Conservation (phyloP, 2,888 invertebrate species). For the Archips crataeganus region DNA sequence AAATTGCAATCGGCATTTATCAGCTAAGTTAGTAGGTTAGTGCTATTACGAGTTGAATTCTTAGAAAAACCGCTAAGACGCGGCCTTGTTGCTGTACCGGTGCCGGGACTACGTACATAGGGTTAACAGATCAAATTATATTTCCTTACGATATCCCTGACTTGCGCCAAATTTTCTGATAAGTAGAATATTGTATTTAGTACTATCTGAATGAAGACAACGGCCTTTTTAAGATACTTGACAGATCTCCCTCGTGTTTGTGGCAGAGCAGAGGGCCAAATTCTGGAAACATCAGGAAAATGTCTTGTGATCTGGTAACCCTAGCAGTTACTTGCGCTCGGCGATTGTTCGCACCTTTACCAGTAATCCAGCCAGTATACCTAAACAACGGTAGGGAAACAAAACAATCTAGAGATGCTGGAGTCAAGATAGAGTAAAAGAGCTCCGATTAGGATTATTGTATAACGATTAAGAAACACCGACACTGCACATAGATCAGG, state of each 20-base stretch:
- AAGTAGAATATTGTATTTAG: not conserved
- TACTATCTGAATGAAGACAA: not conserved
- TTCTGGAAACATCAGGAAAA: no score
- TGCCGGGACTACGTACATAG: constrained; percentile 40
- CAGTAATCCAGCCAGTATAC: not conserved
- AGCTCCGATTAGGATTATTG: not conserved
- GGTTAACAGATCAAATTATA: not conserved
- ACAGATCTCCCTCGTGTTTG: not conserved
- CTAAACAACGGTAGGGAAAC: no score
- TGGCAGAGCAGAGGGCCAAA: no score
- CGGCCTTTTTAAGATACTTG: not conserved
- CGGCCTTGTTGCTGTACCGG: constrained; percentile 53
- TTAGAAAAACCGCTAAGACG: constrained; percentile 55
- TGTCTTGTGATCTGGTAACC: not conserved
- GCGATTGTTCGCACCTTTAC: no score
- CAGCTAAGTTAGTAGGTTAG: constrained; percentile 57
- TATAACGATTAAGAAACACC: not conserved
- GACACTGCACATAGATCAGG: not conserved
- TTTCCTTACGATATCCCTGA: not conserved
- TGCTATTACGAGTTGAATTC: constrained; percentile 54
- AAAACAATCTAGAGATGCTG: not conserved
- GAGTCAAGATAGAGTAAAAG: not conserved
- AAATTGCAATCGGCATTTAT: constrained; percentile 55
- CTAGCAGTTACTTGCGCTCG: not conserved
- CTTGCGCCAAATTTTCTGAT: not conserved